Evolutionary conservation across 2,888 invertebrate species (phyloP).

Genomic region (Plemyria rubiginata): DNA sequence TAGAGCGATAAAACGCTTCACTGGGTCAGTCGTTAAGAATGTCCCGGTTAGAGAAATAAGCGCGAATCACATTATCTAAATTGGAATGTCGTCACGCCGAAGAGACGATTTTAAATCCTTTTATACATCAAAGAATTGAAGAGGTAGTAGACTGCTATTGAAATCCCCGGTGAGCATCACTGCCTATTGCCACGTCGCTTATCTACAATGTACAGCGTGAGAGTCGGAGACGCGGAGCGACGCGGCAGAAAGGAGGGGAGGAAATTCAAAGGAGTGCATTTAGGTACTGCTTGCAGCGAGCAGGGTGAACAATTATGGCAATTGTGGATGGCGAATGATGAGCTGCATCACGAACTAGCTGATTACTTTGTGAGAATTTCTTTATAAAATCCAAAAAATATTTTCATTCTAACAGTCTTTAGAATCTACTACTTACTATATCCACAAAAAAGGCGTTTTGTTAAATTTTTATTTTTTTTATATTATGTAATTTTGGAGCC

Average conservation of each 20-base stretch:
- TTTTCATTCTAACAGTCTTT: no score
- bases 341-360: constrained; percentile 13
- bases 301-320: constrained; percentile 54
- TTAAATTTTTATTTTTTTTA: no score
- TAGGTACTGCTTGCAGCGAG: constrained; percentile 49
- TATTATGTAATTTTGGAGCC: no score
- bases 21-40: constrained; percentile 44
- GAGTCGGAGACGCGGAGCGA: constrained; percentile 47
- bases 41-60: constrained; percentile 35
- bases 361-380: constrained; percentile 10
- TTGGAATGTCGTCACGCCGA: constrained; percentile 65
- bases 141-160: constrained; percentile 69
- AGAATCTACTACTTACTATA: no score
- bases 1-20: constrained; percentile 46
- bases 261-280: constrained; percentile 72
- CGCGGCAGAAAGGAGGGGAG: constrained; percentile 48
- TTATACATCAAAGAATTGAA: constrained; percentile 75
- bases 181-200: constrained; percentile 82
- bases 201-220: constrained; percentile 72
- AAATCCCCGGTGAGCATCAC: constrained; percentile 80
- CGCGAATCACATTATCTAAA: constrained; percentile 54
- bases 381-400: no score
- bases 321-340: constrained; percentile 39
- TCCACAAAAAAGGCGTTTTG: no score
- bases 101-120: constrained; percentile 73